Evolutionary conservation across 2,113 vertebrate genomes (phyloP), one percentile per base, ranked within the genome.

Genomic region (Phylloscopus whistleri): DNA sequence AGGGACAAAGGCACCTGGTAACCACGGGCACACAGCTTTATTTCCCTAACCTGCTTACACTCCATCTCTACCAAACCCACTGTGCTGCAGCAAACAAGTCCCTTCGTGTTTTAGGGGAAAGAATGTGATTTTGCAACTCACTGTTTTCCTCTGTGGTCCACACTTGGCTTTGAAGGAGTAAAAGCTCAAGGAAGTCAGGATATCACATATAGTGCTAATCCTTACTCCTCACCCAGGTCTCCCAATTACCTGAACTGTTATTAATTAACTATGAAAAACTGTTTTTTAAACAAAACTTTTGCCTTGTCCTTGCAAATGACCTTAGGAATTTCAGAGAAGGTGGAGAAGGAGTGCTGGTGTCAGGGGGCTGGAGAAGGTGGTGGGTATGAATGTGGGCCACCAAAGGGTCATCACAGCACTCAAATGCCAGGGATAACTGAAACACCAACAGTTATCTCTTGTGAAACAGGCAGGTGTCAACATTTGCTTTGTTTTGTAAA

Each of bases 51-150:
- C 24, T 75, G 70, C 56, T 93, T 63, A 6, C 39, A 41, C 66
- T 77, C 56, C n/a, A 18, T 37, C 23, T 3, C 58, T 33, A 16
- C 28, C 63, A 89, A 94, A 94, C 77, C 41, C 73, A 30, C 3
- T 5, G 33, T 69, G 46, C 84, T 72, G 46, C 24, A 91, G 93
- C 81, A 92, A 96, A 95, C 85, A 44, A 16, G 43, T 16, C 28
- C 67, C 84, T 95, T 90, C 43, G 3, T 33, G 89, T 85, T 96
- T 89, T 59, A 84, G 41, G 63, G 80, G 37, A 92, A 92, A 92
- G 72, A 73, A 94, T 75, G 76, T 62, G 80, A 77, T 92, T 88
- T 86, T 95, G 78, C 21, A 90, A 70, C 27, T 51, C 19, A 2
- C 18, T 53, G 51, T n/a, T 83, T 79, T 72, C 28, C 69, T 83